These are phyloP conservation scores for Cheirogaleus medius DNA, from an alignment of 2,113 vertebrate genomes.

Conservation along the genomic window DNA sequence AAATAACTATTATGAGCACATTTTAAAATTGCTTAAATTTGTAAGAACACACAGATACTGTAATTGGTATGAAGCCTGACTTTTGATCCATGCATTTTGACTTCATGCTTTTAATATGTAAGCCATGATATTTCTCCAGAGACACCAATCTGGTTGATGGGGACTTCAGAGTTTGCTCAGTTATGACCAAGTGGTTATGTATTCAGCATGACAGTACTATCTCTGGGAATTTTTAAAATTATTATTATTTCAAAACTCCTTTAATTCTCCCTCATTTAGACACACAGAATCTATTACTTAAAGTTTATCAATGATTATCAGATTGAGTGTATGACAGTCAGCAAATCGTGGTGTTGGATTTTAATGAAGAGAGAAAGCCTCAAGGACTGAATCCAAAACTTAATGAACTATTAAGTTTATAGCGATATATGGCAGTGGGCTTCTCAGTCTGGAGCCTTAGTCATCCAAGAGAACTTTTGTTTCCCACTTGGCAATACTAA, in stretches of 20 bases:
- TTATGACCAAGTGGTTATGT: not conserved
- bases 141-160: not conserved
- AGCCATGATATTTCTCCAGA: not conserved
- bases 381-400: not conserved
- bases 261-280: slow-evolving; percentile 9
- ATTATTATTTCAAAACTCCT: not conserved
- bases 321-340: not conserved
- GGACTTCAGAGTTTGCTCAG: not conserved
- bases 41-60: not conserved
- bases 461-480: not conserved
- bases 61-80: not conserved
- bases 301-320: not conserved
- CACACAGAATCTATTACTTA: not conserved
- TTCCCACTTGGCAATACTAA: not conserved
- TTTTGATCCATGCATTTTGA: not conserved
- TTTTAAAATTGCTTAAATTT: not conserved
- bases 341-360: not conserved
- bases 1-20: not conserved
- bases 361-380: not conserved
- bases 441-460: not conserved
- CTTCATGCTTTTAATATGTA: not conserved
- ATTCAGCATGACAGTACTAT: not conserved
- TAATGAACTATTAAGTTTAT: not conserved
- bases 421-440: not conserved
- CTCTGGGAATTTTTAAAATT: not conserved